phyloP scores from a whole-genome alignment of 2,888 invertebrate genomes.

The Furcula furcula region DNA sequence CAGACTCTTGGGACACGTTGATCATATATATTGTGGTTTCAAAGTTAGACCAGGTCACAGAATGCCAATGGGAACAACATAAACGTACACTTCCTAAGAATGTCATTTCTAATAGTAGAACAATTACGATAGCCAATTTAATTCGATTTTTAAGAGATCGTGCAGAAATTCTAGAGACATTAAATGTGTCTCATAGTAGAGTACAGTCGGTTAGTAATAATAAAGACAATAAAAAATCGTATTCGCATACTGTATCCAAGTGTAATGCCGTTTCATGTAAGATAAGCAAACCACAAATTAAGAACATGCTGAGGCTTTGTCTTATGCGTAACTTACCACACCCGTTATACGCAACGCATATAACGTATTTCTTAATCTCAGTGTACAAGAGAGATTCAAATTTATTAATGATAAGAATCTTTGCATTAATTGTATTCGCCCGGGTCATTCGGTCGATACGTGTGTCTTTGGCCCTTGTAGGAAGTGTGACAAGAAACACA shows the following conservation, averaged over 20 bases:
- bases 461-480: slow-evolving; percentile 8
- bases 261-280: background rate
- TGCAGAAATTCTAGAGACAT: background rate
- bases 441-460: background rate
- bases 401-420: slow-evolving; percentile 3
- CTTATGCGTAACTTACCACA: slow-evolving; percentile 1
- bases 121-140: background rate
- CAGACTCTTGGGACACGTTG: slow-evolving; percentile 2
- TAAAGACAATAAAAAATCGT: background rate
- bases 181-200: background rate
- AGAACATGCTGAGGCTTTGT: background rate
- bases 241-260: background rate
- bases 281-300: background rate
- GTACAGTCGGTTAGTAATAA: background rate
- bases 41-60: background rate
- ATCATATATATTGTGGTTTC: background rate
- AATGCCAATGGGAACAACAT: slow-evolving; percentile 1
- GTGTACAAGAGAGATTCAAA: background rate
- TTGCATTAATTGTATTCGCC: slow-evolving; percentile 9
- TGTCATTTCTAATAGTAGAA: background rate
- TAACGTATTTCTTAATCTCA: background rate
- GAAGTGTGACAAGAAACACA: slow-evolving; percentile 8
- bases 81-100: background rate
- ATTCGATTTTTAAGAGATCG: background rate
- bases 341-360: slow-evolving; percentile 2